A percentile compares a stretch with the other conserved stretches of the same genome.
phyloP scores from a whole-genome alignment of 1,140 invertebrate species.

The Cyclargus thomasi region DNA sequence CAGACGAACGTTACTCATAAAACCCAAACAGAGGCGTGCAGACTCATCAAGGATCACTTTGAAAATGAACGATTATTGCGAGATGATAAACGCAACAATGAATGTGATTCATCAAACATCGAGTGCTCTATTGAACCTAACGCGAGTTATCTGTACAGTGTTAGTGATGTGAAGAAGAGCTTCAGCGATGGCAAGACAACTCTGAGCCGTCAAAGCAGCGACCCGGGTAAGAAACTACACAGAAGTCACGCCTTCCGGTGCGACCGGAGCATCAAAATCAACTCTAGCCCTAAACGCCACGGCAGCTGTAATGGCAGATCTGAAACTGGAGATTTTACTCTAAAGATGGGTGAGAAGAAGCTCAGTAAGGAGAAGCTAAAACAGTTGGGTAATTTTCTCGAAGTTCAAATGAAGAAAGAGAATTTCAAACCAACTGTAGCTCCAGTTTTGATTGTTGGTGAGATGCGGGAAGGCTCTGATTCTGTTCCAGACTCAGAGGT shows the following conservation, averaged over 20 bases:
- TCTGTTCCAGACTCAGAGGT: slow-evolving; percentile 60
- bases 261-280: slow-evolving; percentile 71
- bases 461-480: slow-evolving; percentile 28
- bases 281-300: slow-evolving; percentile 55
- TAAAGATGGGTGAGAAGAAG: slow-evolving; percentile 56
- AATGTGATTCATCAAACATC: slow-evolving; percentile 39
- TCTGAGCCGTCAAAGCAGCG: slow-evolving; percentile 75
- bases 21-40: background rate
- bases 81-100: slow-evolving; percentile 35
- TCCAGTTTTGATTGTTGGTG: slow-evolving; percentile 31
- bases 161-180: slow-evolving; percentile 46
- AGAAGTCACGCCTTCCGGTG: slow-evolving; percentile 78
- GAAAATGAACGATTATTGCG: slow-evolving; percentile 15
- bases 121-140: slow-evolving; percentile 50
- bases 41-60: background rate
- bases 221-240: slow-evolving; percentile 77
- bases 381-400: slow-evolving; percentile 52
- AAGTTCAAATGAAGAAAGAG: slow-evolving; percentile 67
- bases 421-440: slow-evolving; percentile 42
- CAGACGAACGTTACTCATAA: slow-evolving; percentile 22
- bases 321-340: slow-evolving; percentile 55
- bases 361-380: slow-evolving; percentile 61
- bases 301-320: slow-evolving; percentile 65
- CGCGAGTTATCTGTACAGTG: slow-evolving; percentile 57
- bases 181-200: slow-evolving; percentile 46